A percentile compares a stretch with the other conserved stretches of the same genome.
Evolutionary conservation across 2,888 invertebrate species (phyloP).

Genomic region (Rotaria sp.): DNA sequence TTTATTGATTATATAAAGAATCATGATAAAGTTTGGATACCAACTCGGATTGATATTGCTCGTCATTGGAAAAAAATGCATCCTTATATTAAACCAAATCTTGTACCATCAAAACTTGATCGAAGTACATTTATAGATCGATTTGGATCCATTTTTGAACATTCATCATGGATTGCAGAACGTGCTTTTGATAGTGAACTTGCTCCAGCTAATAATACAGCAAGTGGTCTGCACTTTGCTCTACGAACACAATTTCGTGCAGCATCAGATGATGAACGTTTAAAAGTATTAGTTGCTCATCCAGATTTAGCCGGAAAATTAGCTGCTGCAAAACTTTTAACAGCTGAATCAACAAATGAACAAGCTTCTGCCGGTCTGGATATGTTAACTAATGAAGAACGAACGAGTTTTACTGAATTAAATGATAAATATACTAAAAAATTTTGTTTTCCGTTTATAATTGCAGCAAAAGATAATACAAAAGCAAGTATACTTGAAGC

Average conservation of each 20-base stretch:
- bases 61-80: background rate
- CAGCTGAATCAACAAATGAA: constrained; percentile 44
- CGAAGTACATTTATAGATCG: background rate
- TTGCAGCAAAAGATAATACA: constrained; percentile 46
- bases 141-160: background rate
- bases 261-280: background rate
- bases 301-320: constrained; percentile 46
- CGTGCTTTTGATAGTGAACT: background rate
- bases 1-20: background rate
- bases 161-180: background rate
- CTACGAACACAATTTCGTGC: background rate
- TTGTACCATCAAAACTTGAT: background rate
- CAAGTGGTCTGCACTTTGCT: background rate
- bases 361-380: constrained; percentile 44
- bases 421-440: constrained; percentile 44
- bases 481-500: constrained; percentile 45
- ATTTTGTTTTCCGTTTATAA: constrained; percentile 47
- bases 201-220: background rate
- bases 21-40: background rate
- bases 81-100: background rate
- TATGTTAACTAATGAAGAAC: constrained; percentile 43
- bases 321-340: constrained; percentile 42
- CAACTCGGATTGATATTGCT: background rate
- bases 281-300: constrained; percentile 31
- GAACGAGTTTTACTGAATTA: constrained; percentile 41